Conservation (phyloP, 2,113 vertebrate species). For the Murina feae region DNA sequence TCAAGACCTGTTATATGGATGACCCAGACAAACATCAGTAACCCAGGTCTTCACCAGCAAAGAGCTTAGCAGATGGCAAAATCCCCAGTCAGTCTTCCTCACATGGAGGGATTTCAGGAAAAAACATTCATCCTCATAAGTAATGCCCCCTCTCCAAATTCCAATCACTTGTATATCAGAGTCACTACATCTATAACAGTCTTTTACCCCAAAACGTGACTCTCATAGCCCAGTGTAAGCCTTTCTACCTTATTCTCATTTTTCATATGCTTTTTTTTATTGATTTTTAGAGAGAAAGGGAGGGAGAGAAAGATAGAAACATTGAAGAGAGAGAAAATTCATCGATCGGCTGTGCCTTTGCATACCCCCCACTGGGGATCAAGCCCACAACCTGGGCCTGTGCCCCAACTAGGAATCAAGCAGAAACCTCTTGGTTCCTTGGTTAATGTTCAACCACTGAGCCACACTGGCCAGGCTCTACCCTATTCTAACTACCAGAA, state of each 20-base stretch:
- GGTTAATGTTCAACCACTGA: too few species aligned
- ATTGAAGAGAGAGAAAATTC: too few species aligned
- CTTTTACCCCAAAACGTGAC: neutral
- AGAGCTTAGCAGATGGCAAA: neutral
- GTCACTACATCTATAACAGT: neutral
- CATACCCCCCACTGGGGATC: too few species aligned
- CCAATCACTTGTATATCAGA: neutral
- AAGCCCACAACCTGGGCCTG: too few species aligned
- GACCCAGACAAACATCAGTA: neutral
- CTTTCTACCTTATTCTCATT: neutral
- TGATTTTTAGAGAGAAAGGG: too few species aligned
- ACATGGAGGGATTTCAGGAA: neutral
- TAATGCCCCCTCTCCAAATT: neutral
- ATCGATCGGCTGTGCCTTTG: too few species aligned
- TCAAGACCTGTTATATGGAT: neutral
- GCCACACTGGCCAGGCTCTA: neutral
- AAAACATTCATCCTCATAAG: neutral
- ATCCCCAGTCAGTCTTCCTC: neutral
- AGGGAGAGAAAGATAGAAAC: too few species aligned
- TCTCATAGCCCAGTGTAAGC: neutral
- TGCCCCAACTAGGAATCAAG: too few species aligned
- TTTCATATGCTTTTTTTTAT: too few species aligned
- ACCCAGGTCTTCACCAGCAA: neutral
- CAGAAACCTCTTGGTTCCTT: too few species aligned
- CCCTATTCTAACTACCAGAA: neutral